Conservation (phyloP, 2,888 invertebrate species). For the Oscheius sp. region DNA sequence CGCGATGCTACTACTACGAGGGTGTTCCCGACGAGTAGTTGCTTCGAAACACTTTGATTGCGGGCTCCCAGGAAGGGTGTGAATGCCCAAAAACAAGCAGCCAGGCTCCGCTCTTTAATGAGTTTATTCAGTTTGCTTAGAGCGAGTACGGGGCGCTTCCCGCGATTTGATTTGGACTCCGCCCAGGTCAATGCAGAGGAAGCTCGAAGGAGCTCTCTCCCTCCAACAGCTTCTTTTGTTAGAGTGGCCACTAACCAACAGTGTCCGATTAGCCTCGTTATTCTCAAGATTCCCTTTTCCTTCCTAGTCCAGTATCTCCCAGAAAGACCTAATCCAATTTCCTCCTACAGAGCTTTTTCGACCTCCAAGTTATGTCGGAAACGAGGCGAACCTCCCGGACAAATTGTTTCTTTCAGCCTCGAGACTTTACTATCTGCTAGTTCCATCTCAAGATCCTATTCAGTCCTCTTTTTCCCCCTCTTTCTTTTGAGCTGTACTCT, state of each 20-base stretch:
- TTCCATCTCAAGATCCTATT: slow-evolving; percentile 12
- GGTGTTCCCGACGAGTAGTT: neutral
- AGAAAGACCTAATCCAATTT: too few relatives aligned
- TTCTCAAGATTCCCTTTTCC: too few relatives aligned
- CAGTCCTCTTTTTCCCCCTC: neutral
- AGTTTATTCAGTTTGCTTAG: slow-evolving; percentile 38
- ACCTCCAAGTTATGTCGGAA: too few relatives aligned
- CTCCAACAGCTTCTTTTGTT: too few relatives aligned
- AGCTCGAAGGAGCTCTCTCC: neutral
- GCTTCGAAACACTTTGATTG: neutral
- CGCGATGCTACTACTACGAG: neutral
- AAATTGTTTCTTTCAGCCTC: neutral
- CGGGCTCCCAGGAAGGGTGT: neutral
- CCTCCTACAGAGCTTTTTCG: too few relatives aligned
- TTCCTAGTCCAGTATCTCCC: too few relatives aligned
- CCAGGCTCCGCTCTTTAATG: slow-evolving; percentile 27
- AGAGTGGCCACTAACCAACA: too few relatives aligned
- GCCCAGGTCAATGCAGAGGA: slow-evolving; percentile 29
- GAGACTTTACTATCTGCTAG: slow-evolving; percentile 4
- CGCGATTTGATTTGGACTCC: slow-evolving; percentile 33
- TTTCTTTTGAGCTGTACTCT: neutral
- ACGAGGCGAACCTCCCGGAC: too few relatives aligned
- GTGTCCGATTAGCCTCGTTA: too few relatives aligned
- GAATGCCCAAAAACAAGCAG: slow-evolving; percentile 38
- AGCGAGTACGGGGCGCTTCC: slow-evolving; percentile 26